A percentile compares a stretch with the other conserved stretches of the same genome.
These are phyloP conservation scores for Drosophila borealis DNA, from an alignment of 2,888 invertebrate species.

Conservation along the genomic window DNA sequence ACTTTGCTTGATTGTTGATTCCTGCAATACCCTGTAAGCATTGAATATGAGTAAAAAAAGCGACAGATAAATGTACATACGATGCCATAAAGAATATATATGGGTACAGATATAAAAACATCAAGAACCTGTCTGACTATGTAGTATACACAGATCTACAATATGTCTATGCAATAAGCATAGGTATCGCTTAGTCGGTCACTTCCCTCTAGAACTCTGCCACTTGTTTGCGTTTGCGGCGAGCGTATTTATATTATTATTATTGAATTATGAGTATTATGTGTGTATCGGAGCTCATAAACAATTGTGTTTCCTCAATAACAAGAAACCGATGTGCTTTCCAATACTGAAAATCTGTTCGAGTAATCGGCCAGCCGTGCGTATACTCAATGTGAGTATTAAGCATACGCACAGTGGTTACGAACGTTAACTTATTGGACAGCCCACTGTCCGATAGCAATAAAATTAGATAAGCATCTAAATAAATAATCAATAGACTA, in stretches of 20 bases:
- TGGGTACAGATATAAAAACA: too few species aligned
- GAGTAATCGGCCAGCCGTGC: constrained; percentile 12
- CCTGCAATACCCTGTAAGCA: not conserved
- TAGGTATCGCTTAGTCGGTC: constrained; percentile 4
- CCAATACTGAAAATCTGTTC: constrained; percentile 1
- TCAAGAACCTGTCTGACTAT: not conserved
- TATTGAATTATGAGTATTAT: constrained; percentile 54
- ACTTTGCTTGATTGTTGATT: constrained; percentile 4
- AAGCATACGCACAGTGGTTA: constrained; percentile 34
- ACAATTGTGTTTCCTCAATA: constrained; percentile 44
- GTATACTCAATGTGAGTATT: constrained; percentile 24
- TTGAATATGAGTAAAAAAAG: too few species aligned
- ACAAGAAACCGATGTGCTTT: constrained; percentile 8
- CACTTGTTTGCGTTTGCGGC: constrained; percentile 14
- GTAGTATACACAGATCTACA: not conserved
- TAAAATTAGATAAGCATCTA: constrained; percentile 12
- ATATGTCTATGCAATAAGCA: too few species aligned
- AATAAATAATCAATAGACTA: constrained; percentile 22
- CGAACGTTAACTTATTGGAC: constrained; percentile 11
- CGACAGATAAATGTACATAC: too few species aligned
- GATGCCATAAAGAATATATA: too few species aligned
- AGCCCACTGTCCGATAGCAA: not conserved
- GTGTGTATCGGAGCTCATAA: constrained; percentile 13
- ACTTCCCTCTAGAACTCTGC: not conserved
- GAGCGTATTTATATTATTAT: constrained; percentile 50